phyloP scores from a whole-genome alignment of 2,797 vertebrate genomes.

The Galagoides demidoff region DNA sequence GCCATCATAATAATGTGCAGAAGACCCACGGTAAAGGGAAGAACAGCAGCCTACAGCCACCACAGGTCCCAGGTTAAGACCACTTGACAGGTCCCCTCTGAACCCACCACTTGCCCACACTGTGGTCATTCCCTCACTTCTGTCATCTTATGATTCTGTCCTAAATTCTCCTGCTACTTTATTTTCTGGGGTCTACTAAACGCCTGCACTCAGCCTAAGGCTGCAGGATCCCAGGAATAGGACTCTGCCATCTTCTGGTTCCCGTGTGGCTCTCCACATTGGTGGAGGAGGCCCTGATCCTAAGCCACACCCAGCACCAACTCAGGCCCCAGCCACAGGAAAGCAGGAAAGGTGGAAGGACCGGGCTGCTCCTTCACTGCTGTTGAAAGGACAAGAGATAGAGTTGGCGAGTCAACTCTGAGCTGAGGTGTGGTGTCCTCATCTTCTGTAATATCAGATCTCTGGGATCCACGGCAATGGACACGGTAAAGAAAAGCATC shows the following conservation, averaged over 20 bases:
- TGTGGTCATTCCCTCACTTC: neutral
- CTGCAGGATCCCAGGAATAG: neutral
- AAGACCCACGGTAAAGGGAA: neutral
- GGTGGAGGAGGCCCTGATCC: neutral
- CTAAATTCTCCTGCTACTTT: neutral
- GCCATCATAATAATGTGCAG: no score
- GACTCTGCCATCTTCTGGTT: neutral
- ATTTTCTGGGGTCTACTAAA: neutral
- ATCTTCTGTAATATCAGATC: no score
- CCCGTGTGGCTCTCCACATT: neutral
- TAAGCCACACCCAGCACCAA: neutral
- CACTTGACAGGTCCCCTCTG: neutral
- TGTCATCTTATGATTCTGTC: neutral
- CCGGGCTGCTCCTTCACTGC: neutral
- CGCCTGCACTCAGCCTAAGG: neutral
- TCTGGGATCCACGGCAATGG: neutral
- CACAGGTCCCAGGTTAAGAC: no score
- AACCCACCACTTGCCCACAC: no score
- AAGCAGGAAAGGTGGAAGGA: neutral
- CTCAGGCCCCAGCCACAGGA: neutral
- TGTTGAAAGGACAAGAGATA: neutral
- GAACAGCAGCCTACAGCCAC: neutral
- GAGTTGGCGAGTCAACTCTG: neutral
- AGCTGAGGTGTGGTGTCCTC: neutral
- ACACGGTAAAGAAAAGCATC: neutral